A percentile compares a stretch with the other conserved stretches of the same genome.
phyloP scores from a whole-genome alignment of 1,140 invertebrate species.

The Euwallacea fornicatus region DNA sequence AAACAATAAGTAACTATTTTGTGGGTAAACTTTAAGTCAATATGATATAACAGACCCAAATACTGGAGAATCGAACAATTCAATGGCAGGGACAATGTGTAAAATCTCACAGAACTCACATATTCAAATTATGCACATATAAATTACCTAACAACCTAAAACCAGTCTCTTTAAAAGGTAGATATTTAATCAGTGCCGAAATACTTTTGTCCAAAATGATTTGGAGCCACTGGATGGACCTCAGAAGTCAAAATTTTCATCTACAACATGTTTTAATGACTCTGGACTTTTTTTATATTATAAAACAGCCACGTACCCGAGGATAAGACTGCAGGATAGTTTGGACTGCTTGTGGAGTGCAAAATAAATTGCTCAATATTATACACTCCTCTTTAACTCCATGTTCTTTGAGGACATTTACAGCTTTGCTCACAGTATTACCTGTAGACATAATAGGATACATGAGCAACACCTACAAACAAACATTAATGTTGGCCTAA shows the following conservation, averaged over 20 bases:
- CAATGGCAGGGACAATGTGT: too few relatives aligned
- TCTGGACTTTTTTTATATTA: neutral
- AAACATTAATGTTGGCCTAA: conserved; percentile 10
- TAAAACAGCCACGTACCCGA: conserved; percentile 57
- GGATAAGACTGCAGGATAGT: conserved; percentile 87
- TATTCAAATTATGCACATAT: neutral
- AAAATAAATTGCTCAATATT: conserved; percentile 94
- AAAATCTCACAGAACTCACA: too few relatives aligned
- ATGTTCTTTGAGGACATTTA: conserved; percentile 91
- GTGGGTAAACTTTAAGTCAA: too few relatives aligned
- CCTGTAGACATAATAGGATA: conserved; percentile 98
- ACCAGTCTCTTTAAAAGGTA: neutral
- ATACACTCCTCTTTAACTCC: conserved; percentile 91
- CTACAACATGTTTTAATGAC: conserved; percentile 54
- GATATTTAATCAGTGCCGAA: conserved; percentile 91
- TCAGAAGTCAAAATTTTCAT: conserved; percentile 96
- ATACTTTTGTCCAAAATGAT: conserved; percentile 98
- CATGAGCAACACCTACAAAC: conserved; percentile 80
- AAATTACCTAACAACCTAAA: conserved; percentile 1
- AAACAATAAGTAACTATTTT: too few relatives aligned
- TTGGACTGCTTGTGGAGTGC: conserved; percentile 87
- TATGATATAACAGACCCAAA: too few relatives aligned
- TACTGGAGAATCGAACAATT: too few relatives aligned
- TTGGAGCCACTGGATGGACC: conserved; percentile 91
- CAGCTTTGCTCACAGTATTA: conserved; percentile 92